A percentile compares a stretch with the other conserved stretches of the same genome.
Evolutionary conservation across 2,797 vertebrate species (phyloP).

Genomic region (Chelidonichthys spinosus): DNA sequence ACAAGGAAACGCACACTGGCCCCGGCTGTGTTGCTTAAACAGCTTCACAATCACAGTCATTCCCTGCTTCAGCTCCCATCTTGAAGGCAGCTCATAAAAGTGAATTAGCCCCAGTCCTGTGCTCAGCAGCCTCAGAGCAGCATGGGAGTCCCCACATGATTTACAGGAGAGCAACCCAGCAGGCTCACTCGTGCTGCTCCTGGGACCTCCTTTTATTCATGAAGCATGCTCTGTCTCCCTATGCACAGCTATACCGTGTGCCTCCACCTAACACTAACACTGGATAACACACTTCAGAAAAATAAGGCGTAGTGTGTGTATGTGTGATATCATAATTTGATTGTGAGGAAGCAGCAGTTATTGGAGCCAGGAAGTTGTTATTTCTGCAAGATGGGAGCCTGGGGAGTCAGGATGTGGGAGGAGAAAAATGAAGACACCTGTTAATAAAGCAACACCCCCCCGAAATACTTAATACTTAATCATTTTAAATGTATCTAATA

Average conservation of each 20-base stretch:
- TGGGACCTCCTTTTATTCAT: conserved; percentile 71
- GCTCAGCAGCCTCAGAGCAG: conserved; percentile 59
- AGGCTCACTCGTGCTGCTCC: conserved; percentile 50
- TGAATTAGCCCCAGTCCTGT: conserved; percentile 57
- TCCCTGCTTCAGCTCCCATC: conserved; percentile 37
- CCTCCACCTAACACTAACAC: conserved; percentile 17
- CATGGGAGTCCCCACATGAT: conserved; percentile 74
- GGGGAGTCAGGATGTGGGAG: not conserved
- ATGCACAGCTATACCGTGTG: conserved; percentile 15
- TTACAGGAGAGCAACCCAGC: conserved; percentile 69
- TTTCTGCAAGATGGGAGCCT: not conserved
- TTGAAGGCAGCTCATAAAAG: conserved; percentile 64
- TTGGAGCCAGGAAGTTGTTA: conserved; percentile 4
- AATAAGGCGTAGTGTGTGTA: not conserved
- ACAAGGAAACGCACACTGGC: not conserved
- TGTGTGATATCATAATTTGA: not conserved
- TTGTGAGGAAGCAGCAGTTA: not conserved
- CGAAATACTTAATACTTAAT: not conserved
- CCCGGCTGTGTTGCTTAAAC: conserved; percentile 13
- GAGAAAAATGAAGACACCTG: not conserved
- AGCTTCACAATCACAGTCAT: conserved; percentile 34
- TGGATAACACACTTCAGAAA: too few relatives aligned
- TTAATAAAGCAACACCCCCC: not conserved
- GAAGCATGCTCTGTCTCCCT: conserved; percentile 46
- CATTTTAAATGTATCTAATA: too few relatives aligned